A percentile compares a stretch with the other conserved stretches of the same genome.
Conservation (phyloP, 2,113 vertebrate species). For the Holacanthus passer region DNA sequence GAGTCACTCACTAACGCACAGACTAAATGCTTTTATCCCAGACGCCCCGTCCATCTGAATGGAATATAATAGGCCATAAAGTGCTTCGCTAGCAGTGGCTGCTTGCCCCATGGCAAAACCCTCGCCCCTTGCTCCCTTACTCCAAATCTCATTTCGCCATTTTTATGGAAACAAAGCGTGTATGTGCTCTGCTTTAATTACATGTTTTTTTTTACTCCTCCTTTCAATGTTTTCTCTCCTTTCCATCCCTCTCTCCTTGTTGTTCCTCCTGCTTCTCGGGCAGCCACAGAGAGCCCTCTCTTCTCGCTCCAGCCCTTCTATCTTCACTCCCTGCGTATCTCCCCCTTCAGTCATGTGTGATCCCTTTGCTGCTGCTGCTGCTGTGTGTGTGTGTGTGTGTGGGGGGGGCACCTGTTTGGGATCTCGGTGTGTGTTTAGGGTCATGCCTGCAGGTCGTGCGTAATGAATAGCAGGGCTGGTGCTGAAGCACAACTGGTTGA, state of each 20-base stretch:
- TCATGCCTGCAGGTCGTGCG: conserved; percentile 75
- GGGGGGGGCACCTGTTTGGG: conserved; percentile 77
- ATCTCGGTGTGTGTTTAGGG: conserved; percentile 73
- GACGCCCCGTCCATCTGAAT: conserved; percentile 79
- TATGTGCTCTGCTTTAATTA: conserved; percentile 59
- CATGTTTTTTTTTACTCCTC: conserved; percentile 25
- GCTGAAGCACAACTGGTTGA: conserved; percentile 71
- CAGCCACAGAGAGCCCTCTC: conserved; percentile 45
- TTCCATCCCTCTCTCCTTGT: conserved; percentile 29
- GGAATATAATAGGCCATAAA: conserved; percentile 81
- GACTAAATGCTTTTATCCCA: conserved; percentile 81
- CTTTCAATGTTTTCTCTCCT: conserved; percentile 17
- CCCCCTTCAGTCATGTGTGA: conserved; percentile 49
- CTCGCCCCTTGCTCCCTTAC: conserved; percentile 56
- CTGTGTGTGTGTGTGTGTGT: conserved; percentile 24
- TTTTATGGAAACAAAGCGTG: conserved; percentile 72
- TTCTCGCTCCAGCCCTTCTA: conserved; percentile 40
- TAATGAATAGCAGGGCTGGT: conserved; percentile 81
- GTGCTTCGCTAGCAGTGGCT: conserved; percentile 76
- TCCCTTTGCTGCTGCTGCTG: conserved; percentile 44
- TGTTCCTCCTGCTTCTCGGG: conserved; percentile 31
- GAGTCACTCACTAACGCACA: conserved; percentile 76
- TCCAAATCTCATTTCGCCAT: conserved; percentile 75
- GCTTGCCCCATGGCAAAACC: conserved; percentile 74
- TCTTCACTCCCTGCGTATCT: conserved; percentile 5